phyloP scores from a whole-genome alignment of 2,797 vertebrate genomes.

The Semotilus atromaculatus region DNA sequence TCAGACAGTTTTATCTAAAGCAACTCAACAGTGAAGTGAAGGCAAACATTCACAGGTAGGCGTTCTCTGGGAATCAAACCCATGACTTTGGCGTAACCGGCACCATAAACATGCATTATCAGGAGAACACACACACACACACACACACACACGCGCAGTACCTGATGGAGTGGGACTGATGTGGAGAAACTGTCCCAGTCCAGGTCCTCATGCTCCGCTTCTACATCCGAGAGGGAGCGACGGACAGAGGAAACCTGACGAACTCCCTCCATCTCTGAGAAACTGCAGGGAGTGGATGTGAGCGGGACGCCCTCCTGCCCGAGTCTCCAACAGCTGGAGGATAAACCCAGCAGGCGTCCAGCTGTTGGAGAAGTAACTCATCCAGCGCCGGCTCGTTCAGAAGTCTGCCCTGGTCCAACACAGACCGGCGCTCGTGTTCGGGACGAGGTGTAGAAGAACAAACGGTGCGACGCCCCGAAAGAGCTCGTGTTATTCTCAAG shows the following conservation, averaged over 20 bases:
- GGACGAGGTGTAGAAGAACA: conserved; percentile 36
- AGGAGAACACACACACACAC: conserved; percentile 7
- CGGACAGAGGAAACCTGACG: conserved; percentile 61
- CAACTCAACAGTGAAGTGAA: not conserved
- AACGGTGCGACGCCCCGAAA: not conserved
- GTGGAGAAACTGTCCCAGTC: conserved; percentile 81
- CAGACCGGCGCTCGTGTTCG: not conserved
- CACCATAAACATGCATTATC: not conserved
- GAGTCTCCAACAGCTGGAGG: not conserved
- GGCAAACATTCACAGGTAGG: not conserved
- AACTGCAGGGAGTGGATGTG: not conserved
- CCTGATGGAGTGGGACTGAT: conserved; percentile 74
- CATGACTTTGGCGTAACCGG: not conserved
- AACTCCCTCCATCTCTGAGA: conserved; percentile 22
- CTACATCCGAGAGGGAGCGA: conserved; percentile 64
- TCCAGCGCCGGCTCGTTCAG: too few relatives aligned
- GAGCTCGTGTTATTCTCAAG: not conserved
- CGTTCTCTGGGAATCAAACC: not conserved
- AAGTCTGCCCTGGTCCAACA: not conserved
- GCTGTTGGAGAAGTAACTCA: too few relatives aligned
- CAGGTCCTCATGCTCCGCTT: conserved; percentile 78
- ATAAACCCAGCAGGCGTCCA: too few relatives aligned
- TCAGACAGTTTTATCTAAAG: not conserved
- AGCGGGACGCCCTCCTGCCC: not conserved
- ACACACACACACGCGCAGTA: conserved; percentile 43